A percentile compares a stretch with the other conserved stretches of the same genome.
Conservation (phyloP, 2,797 vertebrate species). For the Phylloscopus collybita region DNA sequence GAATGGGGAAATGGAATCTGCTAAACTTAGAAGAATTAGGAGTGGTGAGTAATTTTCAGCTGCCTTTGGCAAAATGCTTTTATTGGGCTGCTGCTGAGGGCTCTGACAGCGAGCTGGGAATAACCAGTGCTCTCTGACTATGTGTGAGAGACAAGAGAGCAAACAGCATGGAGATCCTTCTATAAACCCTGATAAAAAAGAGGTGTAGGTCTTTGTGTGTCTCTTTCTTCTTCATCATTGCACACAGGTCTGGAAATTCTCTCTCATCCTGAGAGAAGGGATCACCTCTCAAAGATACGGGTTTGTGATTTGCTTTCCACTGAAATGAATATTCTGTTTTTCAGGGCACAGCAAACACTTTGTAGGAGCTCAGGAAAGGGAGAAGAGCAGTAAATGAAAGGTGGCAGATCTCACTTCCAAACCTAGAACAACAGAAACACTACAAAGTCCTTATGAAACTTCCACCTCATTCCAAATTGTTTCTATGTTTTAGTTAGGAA, state of each 20-base stretch:
- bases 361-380: neutral
- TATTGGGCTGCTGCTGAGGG: neutral
- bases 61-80: neutral
- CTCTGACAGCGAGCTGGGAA: neutral
- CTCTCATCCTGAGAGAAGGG: neutral
- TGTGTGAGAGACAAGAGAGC: neutral
- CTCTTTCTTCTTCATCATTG: accelerated
- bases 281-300: neutral
- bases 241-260: neutral
- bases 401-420: neutral
- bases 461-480: neutral
- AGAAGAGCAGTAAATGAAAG: neutral
- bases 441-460: neutral
- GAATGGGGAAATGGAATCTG: neutral
- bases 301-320: neutral
- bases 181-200: neutral
- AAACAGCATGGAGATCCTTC: neutral
- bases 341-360: neutral
- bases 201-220: neutral
- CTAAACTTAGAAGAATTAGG: neutral
- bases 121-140: neutral
- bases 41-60: neutral
- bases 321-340: neutral
- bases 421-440: neutral
- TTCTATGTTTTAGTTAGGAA: neutral